Evolutionary conservation across 2,888 invertebrate species (phyloP), one percentile per base, ranked within the genome.

Genomic region (Muscina levida): DNA sequence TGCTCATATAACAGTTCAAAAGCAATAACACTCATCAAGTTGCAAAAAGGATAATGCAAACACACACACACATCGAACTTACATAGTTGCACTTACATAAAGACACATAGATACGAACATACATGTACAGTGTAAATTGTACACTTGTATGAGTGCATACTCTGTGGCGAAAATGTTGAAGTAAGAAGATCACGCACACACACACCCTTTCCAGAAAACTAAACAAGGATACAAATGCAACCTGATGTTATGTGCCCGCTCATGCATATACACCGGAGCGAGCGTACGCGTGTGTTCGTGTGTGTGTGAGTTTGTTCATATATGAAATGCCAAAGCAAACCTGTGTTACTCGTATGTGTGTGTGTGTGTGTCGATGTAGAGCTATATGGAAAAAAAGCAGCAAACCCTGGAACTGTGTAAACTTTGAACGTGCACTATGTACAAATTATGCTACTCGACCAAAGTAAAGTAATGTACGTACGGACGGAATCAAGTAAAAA

Each of bases 21-120:
- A 68, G 68, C 68, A 68, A 68, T 56, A 68, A 68, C 68, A 68
- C 68, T 68, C 42, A 68, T 68, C 68, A 68, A 68, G 53, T 68
- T 56, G 53, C 53, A 68, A 68, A 56, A 39, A 42, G 22, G 39
- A 68, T 62, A 62, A 39, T 22, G 42, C 62, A 62, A 62, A 62
- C 62, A 62, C 42, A 39, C 13, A 22, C 62, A 62, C 39, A 62
- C 62, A 62, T 62, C 62, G 62, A 31, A 62, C 42, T 42, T 4
- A 11, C 62, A 62, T 56, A 44, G 3, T 8, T 13, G 37, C 13
- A 56, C 42, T 31, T 8, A 68, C 42, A 31, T n/a, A n/a, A n/a
- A n/a, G n/a, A n/a, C n/a, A n/a, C n/a, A n/a, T n/a, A n/a, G n/a
- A n/a, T n/a, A n/a, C n/a, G n/a, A n/a, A n/a, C n/a, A n/a, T n/a